Conservation (phyloP, 2,888 invertebrate species). For the Lithosia quadra region DNA sequence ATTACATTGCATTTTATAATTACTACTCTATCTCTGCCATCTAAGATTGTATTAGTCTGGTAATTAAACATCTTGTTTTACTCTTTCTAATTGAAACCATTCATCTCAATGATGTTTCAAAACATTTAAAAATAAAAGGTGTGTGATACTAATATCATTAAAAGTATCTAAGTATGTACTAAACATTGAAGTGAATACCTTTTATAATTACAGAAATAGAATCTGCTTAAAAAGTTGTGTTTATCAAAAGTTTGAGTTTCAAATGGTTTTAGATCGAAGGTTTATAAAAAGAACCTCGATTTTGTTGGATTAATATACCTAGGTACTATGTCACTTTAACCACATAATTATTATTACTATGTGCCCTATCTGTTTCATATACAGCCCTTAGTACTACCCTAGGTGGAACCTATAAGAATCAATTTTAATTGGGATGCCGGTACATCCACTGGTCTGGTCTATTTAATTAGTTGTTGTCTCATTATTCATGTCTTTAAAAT, state of each 20-base stretch:
- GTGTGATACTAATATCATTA: background rate
- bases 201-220: constrained; percentile 33
- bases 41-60: constrained; percentile 27
- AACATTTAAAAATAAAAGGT: background rate
- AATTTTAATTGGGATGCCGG: too few species aligned
- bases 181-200: constrained; percentile 29
- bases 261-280: constrained; percentile 32
- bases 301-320: background rate
- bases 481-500: too few species aligned
- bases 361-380: too few species aligned
- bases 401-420: too few species aligned
- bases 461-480: too few species aligned
- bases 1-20: constrained; percentile 25
- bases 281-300: background rate
- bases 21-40: constrained; percentile 35
- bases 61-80: constrained; percentile 32
- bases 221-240: constrained; percentile 55
- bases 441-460: too few species aligned
- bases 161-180: constrained; percentile 20
- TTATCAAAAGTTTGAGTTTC: constrained; percentile 53
- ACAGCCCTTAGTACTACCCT: too few species aligned
- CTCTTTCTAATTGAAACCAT: constrained; percentile 20
- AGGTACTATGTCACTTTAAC: too few species aligned
- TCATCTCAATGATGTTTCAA: background rate
- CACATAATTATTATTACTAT: too few species aligned